Base-by-base conservation (phyloP, 2,797 vertebrate genomes). In the Chelmon rostratus region DNA sequence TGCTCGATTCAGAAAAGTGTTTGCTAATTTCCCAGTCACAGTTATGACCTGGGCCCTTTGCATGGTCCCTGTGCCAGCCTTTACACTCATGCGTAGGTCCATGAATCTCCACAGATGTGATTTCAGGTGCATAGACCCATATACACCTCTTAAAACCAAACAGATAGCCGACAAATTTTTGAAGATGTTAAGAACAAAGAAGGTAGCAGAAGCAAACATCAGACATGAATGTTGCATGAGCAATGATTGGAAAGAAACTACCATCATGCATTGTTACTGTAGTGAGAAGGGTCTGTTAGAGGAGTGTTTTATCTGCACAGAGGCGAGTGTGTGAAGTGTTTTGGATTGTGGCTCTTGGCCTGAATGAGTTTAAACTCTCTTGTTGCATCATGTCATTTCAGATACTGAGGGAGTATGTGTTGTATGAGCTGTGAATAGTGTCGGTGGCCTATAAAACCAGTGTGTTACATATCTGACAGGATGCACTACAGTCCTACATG, bases 351-450 rank as follows among this genome's bases (percentile, higher is more conserved):
- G 19, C 70, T 40, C 18, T n/a, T 57, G 19, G 33, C 16, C 50
- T 33, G 28, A 54, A 7, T 23, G 63, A 54, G 50, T 50, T 37
- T 11, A 31, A 31, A 57, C 31, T 42, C 23, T n/a, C 11, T 56
- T 19, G 13, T 54, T 3, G 19, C 28, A 10, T 37, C 5, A 5
- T 28, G 23, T 58, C 19, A 0, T 47, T 66, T 35, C 37, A 63
- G 56, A 53, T 64, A 59, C 12, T 62, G 50, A 76, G 57, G 63
- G 33, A 31, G 71, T 56, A 2, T 73, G 47, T 73, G 54, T 73
- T 72, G 76, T 76, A 54, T 52, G 56, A 71, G 65, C 47, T 75
- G 23, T 64, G 44, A 50, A 28, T n/a, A 25, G 53, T 38, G 56
- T 38, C 23, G 23, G 44, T 44, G 52, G 56, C 72, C 35, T 52